Base-by-base conservation (phyloP, 2,113 vertebrate species). In the Xyliphius kryptos region DNA sequence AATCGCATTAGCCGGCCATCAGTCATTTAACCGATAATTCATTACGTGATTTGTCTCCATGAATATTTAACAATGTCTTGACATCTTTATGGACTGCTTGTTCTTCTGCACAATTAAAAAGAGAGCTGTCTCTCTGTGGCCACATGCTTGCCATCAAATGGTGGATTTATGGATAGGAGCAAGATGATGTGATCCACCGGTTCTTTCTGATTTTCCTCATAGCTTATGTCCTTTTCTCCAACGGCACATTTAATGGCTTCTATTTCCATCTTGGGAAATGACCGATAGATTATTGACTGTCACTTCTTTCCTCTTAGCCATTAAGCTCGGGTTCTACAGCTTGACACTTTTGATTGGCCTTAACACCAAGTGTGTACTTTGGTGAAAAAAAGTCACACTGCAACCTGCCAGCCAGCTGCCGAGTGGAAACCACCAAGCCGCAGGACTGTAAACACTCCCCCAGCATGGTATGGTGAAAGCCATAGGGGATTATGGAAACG, bases 1-100 rank as follows among this genome's bases (percentile, higher is more conserved):
- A 85, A 92, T 88, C 88, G 87, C 88, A 89, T 93, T 91, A 89
- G 74, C 77, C 76, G 80, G 84, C 83, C 91, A 89, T 88, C 82
- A 82, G 73, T 87, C 82, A 87, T 83, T 83, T 81, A 82, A 83
- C 82, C 83, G 81, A 85, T 87, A 83, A 86, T 87, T 85, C 85
- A 85, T 85, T 84, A 80, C 83, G 84, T 82, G 81, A 84, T 88
- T 86, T 82, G 77, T 87, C 82, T 83, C 75, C 85, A 88, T 88
- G 86, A 87, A 89, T 89, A 88, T 88, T 89, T 88, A 87, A 89
- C 78, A 71, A 82, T 85, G 86, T 85, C 87, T 86, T 88, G 86
- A 86, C 87, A 84, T 86, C 84, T 89, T 89, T 88, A 89, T 87
- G 80, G 84, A 85, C 82, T 86, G 84, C 83, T 89, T 87, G 82